phyloP scores from a whole-genome alignment of 2,113 vertebrate species.

The Macaca fascicularis region T2T-MFA8v1.1 NC_088376.1:193183501-193184000 shows the following conservation, averaged over 20 bases:
- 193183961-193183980: constrained; percentile 10
- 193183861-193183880: background rate
- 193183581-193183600: background rate
- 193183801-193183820: background rate
- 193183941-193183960: background rate
- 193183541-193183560: background rate
- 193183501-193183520: background rate
- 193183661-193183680: background rate
- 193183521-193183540: background rate
- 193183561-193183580: background rate
- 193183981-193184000: background rate
- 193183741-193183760: background rate
- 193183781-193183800: background rate
- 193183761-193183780: background rate
- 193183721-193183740: background rate
- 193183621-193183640: background rate
- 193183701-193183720: background rate
- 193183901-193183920: background rate
- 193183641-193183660: background rate
- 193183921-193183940: background rate
- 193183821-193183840: background rate
- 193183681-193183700: background rate
- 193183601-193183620: background rate
- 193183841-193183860: background rate
- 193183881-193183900: background rate